Percentiles rank a stretch among this genome's conserved stretches.
Conservation (phyloP, 2,888 invertebrate species). For the Esperia sulphurella region DNA sequence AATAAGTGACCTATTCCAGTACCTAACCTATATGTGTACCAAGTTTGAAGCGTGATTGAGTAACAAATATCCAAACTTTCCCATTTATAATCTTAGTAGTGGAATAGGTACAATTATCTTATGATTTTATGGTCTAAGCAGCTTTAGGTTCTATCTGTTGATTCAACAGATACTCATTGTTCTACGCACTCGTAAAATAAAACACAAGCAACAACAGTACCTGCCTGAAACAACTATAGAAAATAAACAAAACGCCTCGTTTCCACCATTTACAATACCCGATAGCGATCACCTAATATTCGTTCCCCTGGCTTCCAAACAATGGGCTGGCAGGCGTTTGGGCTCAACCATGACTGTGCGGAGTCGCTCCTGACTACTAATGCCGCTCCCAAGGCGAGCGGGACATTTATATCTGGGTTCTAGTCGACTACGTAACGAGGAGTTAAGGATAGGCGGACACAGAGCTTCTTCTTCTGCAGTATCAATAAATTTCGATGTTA, state of each 20-base stretch:
- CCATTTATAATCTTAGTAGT: no score
- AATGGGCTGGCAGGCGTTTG: slow-evolving; percentile 28
- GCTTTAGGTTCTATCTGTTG: not conserved
- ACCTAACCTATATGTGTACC: no score
- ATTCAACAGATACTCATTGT: not conserved
- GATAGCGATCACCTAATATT: slow-evolving; percentile 20
- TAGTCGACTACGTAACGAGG: slow-evolving; percentile 38
- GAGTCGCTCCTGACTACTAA: slow-evolving; percentile 47
- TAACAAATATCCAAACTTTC: no score
- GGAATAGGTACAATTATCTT: no score
- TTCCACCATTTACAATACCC: slow-evolving; percentile 4
- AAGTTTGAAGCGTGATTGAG: no score
- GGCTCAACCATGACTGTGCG: slow-evolving; percentile 29
- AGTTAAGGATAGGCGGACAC: slow-evolving; percentile 27
- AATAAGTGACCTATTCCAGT: no score
- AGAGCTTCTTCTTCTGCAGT: not conserved
- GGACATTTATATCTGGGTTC: slow-evolving; percentile 50
- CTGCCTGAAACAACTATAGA: not conserved
- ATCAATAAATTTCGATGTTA: no score
- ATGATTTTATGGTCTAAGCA: no score
- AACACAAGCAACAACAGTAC: not conserved
- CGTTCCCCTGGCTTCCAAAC: slow-evolving; percentile 34
- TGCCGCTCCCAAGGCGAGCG: slow-evolving; percentile 36
- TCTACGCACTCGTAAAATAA: not conserved
- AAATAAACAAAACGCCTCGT: not conserved